Evolutionary conservation across 2,113 vertebrate genomes (phyloP).

Genomic region (Vulpes lagopus): DNA sequence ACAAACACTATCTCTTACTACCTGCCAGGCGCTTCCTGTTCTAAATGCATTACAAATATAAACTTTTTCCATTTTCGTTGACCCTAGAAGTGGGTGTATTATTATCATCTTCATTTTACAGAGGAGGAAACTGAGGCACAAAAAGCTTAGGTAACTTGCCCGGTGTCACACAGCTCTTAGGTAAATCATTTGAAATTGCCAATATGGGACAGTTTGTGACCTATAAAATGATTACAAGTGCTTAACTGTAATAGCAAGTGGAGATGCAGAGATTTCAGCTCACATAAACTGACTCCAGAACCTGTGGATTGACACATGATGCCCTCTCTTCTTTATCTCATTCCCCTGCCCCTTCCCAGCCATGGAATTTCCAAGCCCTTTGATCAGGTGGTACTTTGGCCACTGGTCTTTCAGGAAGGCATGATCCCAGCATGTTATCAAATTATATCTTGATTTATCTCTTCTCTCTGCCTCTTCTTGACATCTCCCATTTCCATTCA

Average conservation of each 20-base stretch:
- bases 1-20: not conserved
- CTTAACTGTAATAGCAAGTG: not conserved
- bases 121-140: not conserved
- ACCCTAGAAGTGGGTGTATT: not conserved
- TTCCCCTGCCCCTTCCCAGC: not conserved
- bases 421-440: not conserved
- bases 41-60: not conserved
- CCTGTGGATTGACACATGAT: accelerated
- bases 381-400: not conserved
- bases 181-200: not conserved
- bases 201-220: not conserved
- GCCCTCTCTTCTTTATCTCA: not conserved
- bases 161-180: not conserved
- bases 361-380: not conserved
- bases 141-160: not conserved
- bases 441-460: not conserved
- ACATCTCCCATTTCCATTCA: not conserved
- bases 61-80: not conserved
- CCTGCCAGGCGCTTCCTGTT: not conserved
- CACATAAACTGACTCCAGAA: not conserved
- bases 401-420: slow-evolving; percentile 15
- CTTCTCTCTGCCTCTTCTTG: not conserved
- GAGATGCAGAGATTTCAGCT: not conserved
- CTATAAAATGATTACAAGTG: not conserved
- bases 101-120: not conserved